Conservation (phyloP, 1,140 invertebrate genomes). For the Tetragonula clypearis region DNA sequence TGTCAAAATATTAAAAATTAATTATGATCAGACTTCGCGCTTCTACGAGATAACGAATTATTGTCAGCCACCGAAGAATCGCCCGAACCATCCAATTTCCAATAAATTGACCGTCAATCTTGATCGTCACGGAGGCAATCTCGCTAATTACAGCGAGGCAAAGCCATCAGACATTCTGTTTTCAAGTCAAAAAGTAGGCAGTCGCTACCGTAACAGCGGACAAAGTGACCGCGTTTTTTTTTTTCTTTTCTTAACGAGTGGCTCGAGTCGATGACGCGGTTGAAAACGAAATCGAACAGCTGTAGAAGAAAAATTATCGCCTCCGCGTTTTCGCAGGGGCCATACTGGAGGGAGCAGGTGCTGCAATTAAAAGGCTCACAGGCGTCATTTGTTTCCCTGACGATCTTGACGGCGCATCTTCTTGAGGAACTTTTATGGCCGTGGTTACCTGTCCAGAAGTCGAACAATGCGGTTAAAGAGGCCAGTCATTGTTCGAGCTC, state of each 20-base stretch:
- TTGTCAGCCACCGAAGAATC: too few relatives aligned
- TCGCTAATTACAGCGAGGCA: background rate
- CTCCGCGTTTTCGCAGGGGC: slow-evolving; percentile 54
- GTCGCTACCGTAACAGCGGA: background rate
- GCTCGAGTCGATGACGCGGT: slow-evolving; percentile 50
- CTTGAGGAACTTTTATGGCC: slow-evolving; percentile 67
- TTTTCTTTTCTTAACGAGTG: background rate
- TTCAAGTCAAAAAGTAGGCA: background rate
- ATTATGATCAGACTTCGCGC: too few relatives aligned
- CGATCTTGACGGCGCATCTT: slow-evolving; percentile 70
- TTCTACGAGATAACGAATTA: too few relatives aligned
- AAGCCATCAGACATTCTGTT: background rate
- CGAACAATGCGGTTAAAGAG: slow-evolving; percentile 29
- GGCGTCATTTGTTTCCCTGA: slow-evolving; percentile 72
- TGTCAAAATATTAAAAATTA: background rate
- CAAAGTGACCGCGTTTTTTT: background rate
- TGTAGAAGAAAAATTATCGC: slow-evolving; percentile 69
- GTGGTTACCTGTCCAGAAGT: slow-evolving; percentile 58
- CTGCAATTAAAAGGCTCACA: slow-evolving; percentile 72
- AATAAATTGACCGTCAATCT: background rate
- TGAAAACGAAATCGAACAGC: slow-evolving; percentile 64
- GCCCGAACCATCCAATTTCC: background rate
- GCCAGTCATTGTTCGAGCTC: slow-evolving; percentile 54
- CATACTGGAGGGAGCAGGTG: slow-evolving; percentile 55
- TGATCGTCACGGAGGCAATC: background rate